Percentiles rank a stretch among this genome's conserved stretches.
These are phyloP conservation scores for Echeneis naucrates DNA, from an alignment of 2,797 vertebrate genomes.

Conservation along the genomic window DNA sequence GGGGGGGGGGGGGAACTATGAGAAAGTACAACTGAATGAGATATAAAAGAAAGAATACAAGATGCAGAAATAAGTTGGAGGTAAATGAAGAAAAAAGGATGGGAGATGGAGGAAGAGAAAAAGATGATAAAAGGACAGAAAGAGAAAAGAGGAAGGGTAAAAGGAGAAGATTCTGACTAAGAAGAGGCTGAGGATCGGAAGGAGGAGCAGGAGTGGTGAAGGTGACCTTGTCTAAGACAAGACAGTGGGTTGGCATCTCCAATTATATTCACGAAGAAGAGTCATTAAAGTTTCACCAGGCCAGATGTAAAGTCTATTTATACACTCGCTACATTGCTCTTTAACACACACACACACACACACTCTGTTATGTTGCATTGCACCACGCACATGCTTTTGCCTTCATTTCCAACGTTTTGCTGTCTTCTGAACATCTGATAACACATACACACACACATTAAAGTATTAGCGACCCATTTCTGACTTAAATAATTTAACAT, in stretches of 20 bases:
- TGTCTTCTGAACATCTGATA: conserved; percentile 54
- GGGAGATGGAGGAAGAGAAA: no score
- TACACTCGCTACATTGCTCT: conserved; percentile 27
- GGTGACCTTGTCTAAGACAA: conserved; percentile 58
- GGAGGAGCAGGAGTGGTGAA: background rate
- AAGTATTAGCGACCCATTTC: conserved; percentile 69
- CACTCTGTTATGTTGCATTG: no score
- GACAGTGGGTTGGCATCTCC: conserved; percentile 15
- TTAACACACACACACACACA: conserved; percentile 2
- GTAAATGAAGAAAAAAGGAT: no score
- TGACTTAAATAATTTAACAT: conserved; percentile 77
- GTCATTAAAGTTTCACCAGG: conserved; percentile 73
- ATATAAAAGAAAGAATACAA: no score
- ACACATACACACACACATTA: conserved; percentile 21
- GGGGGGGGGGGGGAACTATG: no score
- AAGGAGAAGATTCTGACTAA: background rate
- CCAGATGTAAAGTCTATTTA: conserved; percentile 69
- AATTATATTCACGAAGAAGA: conserved; percentile 65
- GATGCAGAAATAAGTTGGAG: no score
- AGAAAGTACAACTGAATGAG: no score
- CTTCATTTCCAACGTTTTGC: conserved; percentile 15
- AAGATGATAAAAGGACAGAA: no score
- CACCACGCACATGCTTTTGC: no score
- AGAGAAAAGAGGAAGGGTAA: background rate
- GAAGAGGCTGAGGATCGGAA: no score